A percentile compares a stretch with the other conserved stretches of the same genome.
Conservation (phyloP, 2,797 vertebrate species). For the Pantherophis alleghaniensis region DNA sequence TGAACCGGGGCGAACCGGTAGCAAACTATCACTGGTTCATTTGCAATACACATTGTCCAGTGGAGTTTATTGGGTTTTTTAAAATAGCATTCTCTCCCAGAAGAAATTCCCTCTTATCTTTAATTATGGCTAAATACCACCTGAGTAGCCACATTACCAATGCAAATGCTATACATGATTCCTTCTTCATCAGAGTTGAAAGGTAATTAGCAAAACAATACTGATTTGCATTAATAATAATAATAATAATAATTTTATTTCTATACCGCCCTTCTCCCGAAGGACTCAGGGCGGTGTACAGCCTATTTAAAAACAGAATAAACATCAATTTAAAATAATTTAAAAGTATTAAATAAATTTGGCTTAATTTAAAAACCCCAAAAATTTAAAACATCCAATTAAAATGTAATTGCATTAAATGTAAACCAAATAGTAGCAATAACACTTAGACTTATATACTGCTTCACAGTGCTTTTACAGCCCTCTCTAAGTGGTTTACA, state of each 20-base stretch:
- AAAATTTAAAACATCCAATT: no score
- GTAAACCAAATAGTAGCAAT: neutral
- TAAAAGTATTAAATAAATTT: no score
- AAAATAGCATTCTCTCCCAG: neutral
- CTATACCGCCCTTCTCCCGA: no score
- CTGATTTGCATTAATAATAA: neutral
- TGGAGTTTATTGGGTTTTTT: slow-evolving; percentile 38
- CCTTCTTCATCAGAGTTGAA: neutral
- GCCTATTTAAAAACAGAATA: no score
- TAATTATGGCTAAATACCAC: neutral
- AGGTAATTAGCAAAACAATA: neutral
- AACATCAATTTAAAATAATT: no score
- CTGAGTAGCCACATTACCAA: neutral
- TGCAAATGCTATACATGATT: neutral
- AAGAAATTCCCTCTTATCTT: neutral
- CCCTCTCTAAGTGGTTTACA: no score
- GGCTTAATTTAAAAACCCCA: no score
- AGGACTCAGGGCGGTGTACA: no score
- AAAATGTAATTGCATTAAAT: neutral
- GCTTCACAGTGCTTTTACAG: no score
- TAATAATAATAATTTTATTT: no score
- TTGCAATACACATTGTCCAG: slow-evolving; percentile 40
- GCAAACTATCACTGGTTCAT: neutral
- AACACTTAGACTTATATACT: no score
- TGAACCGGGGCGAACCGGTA: no score